Evolutionary conservation across 2,888 invertebrate genomes (phyloP), one percentile per base, ranked within the genome.

Genomic region (Miltochrista miniata): DNA sequence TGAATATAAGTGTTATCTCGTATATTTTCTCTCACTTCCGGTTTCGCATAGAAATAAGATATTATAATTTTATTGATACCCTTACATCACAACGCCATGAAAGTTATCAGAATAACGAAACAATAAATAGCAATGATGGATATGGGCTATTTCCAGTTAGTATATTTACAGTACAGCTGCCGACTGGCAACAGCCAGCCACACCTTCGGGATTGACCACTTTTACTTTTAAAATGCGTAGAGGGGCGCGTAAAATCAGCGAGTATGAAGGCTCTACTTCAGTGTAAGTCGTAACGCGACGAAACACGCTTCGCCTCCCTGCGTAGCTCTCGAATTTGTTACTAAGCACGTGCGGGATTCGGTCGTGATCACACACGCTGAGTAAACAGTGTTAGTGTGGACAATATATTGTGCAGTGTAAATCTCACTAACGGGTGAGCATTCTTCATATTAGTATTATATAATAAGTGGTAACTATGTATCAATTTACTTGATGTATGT

Each of bases 221-320:
- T 90, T 90, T 90, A 90, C 90, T 90, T 89, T 85, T 78, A 75
- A 77, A 77, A 72, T 77, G 70, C 67, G 80, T 81, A 81, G 84
- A 61, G 83, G 84, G 83, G 83, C 75, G 76, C 72, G 72, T 76
- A 68, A 72, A 70, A 74, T 76, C 67, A 61, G 70, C 63, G 70
- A 61, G 70, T 74, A 62, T 70, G 63, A 60, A 64, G 66, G 63
- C 59, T 74, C 64, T 60, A 56, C 57, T 58, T 67, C 77, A 79
- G 77, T 81, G 62, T 63, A 71, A 74, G 74, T 72, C 65, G 76
- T 69, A 75, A 72, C 80, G 67, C 62, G 53, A 55, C 64, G 70
- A 64, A 72, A 74, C 70, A 72, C 73, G 76, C 69, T 72, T 64
- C 66, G 80, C 68, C 70, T 72, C 64, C 68, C 58, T 66, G 68